Percentiles rank a stretch among this genome's conserved stretches.
phyloP scores from a whole-genome alignment of 2,797 vertebrate genomes.

The Micropoecilia bifurca region DNA sequence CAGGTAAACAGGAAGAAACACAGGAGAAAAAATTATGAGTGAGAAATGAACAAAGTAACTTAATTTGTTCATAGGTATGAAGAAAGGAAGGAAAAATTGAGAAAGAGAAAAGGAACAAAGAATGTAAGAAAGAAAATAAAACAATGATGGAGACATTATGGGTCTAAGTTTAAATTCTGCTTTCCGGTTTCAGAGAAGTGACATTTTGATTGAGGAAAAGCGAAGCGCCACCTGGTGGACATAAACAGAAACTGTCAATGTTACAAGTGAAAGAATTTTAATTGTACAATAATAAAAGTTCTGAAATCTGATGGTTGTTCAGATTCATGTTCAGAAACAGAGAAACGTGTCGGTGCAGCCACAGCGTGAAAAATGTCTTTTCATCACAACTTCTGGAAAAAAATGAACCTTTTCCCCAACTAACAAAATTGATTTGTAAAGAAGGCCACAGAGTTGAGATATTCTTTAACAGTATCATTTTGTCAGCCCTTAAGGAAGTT shows the following conservation, averaged over 20 bases:
- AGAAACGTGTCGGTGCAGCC: constrained; percentile 13
- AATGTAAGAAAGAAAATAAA: background rate
- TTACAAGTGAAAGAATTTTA: constrained; percentile 9
- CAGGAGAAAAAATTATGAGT: background rate
- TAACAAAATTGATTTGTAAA: background rate
- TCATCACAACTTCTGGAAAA: constrained; percentile 4
- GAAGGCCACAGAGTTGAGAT: background rate
- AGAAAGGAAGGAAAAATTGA: background rate
- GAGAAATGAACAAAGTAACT: background rate
- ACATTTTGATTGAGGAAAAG: constrained; percentile 11
- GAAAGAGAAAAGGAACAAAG: background rate
- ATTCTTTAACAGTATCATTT: background rate
- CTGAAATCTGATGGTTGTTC: constrained; percentile 9
- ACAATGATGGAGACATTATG: no score
- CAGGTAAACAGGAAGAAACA: background rate
- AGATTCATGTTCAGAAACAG: background rate
- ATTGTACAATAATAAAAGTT: constrained; percentile 30
- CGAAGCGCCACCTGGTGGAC: constrained; percentile 61
- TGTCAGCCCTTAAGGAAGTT: background rate
- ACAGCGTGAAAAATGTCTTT: constrained; percentile 17
- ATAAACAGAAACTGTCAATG: background rate
- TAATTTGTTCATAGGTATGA: background rate
- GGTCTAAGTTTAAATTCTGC: background rate
- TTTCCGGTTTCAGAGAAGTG: background rate
- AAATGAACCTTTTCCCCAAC: background rate